Percentiles rank a stretch among this genome's conserved stretches.
These are phyloP conservation scores for Tribolium madens DNA, from an alignment of 1,140 invertebrate genomes.

Conservation along the genomic window DNA sequence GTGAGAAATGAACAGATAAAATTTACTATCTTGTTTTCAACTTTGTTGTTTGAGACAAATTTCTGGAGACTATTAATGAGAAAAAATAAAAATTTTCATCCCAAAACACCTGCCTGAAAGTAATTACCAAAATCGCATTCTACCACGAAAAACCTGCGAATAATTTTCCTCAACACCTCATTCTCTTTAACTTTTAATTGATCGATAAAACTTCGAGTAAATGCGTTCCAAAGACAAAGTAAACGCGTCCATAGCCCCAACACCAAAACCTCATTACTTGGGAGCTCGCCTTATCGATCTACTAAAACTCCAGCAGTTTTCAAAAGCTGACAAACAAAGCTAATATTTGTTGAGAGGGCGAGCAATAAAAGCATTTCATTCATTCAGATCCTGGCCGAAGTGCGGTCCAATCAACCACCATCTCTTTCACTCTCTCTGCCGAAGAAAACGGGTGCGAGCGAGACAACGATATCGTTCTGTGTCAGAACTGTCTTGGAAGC, in stretches of 20 bases:
- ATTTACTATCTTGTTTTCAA: too few relatives aligned
- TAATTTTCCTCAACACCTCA: background rate
- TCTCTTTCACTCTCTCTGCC: constrained; percentile 7
- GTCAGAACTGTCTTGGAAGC: constrained; percentile 7
- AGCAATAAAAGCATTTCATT: constrained; percentile 63
- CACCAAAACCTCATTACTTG: constrained; percentile 54
- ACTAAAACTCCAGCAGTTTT: constrained; percentile 54
- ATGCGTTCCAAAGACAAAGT: background rate
- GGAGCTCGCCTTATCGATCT: constrained; percentile 52
- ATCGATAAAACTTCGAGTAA: background rate
- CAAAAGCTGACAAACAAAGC: constrained; percentile 62
- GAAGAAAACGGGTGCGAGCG: background rate
- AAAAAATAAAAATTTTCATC: background rate
- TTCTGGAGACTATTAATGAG: too few relatives aligned
- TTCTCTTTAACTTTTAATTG: constrained; percentile 6
- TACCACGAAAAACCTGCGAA: background rate
- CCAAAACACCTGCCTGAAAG: background rate
- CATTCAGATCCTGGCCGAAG: constrained; percentile 43
- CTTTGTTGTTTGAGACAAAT: too few relatives aligned
- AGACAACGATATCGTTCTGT: background rate
- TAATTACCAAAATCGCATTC: background rate
- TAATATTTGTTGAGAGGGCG: constrained; percentile 61
- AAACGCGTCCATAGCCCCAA: constrained; percentile 28
- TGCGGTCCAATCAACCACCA: background rate
- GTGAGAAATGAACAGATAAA: background rate